Base-by-base conservation (phyloP, 2,113 vertebrate species). In the Oncorhynchus kisutch region DNA sequence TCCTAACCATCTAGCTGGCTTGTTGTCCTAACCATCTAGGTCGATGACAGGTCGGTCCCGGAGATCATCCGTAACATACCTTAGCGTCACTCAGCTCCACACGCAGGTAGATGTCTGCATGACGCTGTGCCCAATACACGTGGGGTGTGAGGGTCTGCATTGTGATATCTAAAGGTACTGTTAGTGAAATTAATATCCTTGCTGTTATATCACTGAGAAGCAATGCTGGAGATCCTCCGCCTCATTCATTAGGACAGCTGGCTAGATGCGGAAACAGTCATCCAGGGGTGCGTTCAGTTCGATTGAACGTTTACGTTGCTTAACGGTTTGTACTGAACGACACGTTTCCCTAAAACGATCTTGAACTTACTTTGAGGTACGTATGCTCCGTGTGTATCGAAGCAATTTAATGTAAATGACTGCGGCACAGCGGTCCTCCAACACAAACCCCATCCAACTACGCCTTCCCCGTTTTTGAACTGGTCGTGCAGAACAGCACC, bases 81-180 rank as follows among this genome's bases (percentile, higher is more conserved):
- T 94, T 94, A 0, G 95, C 94, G 14, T 98, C 96, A 81, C 95
- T 96, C 67, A 99, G 95, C 62, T 99, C 97, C 90, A 99, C 97
- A 25, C 96, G 94, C 79, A 99, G 91, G 80, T 90, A 96, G 39
- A 99, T 93, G 78, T 97, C 95, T 9, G 87, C 86, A 82, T 97
- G 96, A 11, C 96, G 92, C 93, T 99, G 97, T 34, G 96, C 96
- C 97, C 97, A 98, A 85, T 95, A 96, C 54, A 99, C 97, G 62
- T 94, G 96, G 54, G 97, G 97, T 20, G 96, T 97, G 72, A 99
- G 92, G 76, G 92, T 94, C 85, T 91, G 92, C 83, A 90, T 93
- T 0, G 59, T 74, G n/a, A 13, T 77, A 6, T 13, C 57, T 9
- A 27, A 67, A 3, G 31, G 1, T 34, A 34, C 8, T 14, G 31